Conservation (phyloP, 2,888 invertebrate genomes). For the Anorthoa munda region DNA sequence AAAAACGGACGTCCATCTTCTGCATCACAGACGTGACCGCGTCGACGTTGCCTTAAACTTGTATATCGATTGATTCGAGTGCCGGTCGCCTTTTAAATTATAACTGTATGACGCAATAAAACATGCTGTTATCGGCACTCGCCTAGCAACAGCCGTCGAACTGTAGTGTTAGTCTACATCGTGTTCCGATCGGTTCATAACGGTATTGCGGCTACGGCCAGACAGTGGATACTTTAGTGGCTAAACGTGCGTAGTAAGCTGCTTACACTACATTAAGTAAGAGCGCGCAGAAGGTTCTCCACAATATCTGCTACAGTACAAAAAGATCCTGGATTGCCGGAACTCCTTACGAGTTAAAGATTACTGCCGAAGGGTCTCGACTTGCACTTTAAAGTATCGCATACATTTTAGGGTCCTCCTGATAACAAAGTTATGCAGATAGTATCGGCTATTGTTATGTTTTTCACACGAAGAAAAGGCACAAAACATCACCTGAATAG, state of each 20-base stretch:
- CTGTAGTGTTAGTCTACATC: constrained; percentile 7
- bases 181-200: constrained; percentile 39
- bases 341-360: not conserved
- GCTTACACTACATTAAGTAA: not conserved
- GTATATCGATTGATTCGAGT: constrained; percentile 15
- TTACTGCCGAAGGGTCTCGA: not conserved
- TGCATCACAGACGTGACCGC: not conserved
- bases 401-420: not conserved
- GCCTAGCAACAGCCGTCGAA: constrained; percentile 22
- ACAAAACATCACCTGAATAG: not conserved
- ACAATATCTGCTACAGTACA: not conserved
- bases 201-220: constrained; percentile 17
- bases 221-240: constrained; percentile 13
- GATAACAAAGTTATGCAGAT: not conserved
- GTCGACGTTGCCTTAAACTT: not conserved
- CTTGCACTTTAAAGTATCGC: not conserved
- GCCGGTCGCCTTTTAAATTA: not conserved
- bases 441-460: not conserved
- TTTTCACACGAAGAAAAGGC: not conserved
- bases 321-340: not conserved
- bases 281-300: constrained; percentile 22
- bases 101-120: constrained; percentile 15
- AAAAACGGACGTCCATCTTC: not conserved
- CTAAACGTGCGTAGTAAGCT: constrained; percentile 26
- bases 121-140: not conserved